A percentile compares a stretch with the other conserved stretches of the same genome.
Evolutionary conservation across 53 echinoderm and acorn worm species (phyloP).

Genomic region (Antedon mediterranea): DNA sequence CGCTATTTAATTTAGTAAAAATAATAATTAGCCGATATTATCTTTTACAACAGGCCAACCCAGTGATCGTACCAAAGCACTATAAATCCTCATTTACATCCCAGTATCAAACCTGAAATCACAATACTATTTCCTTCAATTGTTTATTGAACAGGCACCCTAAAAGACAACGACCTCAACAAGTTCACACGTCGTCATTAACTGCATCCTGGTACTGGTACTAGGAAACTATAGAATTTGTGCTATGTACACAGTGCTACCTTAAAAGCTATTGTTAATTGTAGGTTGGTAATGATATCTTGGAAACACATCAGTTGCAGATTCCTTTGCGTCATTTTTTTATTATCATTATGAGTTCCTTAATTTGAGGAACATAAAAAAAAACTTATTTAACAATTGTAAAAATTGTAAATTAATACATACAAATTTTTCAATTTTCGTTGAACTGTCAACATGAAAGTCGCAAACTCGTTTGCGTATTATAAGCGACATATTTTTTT

Average conservation of each 20-base stretch:
- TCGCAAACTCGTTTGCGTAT: too few relatives aligned
- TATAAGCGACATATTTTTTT: too few relatives aligned
- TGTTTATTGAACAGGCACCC: background rate
- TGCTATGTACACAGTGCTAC: background rate
- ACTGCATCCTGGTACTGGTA: background rate
- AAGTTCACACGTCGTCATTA: background rate
- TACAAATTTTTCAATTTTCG: slow-evolving; percentile 98
- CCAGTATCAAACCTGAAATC: background rate
- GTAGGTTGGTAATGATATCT: background rate
- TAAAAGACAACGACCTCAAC: background rate
- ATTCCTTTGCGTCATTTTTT: background rate
- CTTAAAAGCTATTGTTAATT: background rate
- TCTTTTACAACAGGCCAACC: background rate
- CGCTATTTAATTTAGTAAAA: too few relatives aligned
- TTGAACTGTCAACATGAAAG: slow-evolving; percentile 37
- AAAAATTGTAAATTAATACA: background rate
- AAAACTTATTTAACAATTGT: too few relatives aligned
- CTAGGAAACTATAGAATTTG: background rate
- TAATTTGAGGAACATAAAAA: too few relatives aligned
- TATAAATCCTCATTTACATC: background rate
- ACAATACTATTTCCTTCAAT: background rate
- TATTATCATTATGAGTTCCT: too few relatives aligned
- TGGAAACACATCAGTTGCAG: background rate
- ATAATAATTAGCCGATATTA: too few relatives aligned
- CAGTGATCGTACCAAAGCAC: background rate